phyloP scores from a whole-genome alignment of 2,113 vertebrate genomes.

The Pao palembangensis region DNA sequence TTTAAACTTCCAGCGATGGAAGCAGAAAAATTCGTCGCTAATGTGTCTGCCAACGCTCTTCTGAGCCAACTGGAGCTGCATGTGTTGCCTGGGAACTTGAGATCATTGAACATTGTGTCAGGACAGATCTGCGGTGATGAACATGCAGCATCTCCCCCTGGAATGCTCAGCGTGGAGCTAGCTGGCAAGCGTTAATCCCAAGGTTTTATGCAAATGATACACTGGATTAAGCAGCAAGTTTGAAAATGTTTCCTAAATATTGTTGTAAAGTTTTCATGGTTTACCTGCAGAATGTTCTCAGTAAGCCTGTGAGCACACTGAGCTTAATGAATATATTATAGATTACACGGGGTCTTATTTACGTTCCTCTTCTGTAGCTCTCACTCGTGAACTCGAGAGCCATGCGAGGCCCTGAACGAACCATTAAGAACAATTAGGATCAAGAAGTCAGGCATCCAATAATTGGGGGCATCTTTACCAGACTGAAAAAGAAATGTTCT shows the following conservation, averaged over 20 bases:
- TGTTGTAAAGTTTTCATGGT: neutral
- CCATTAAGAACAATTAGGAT: too few relatives aligned
- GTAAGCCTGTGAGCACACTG: neutral
- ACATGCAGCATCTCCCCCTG: neutral
- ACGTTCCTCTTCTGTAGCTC: too few relatives aligned
- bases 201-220: slow-evolving; percentile 10
- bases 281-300: neutral
- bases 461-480: too few relatives aligned
- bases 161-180: neutral
- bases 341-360: neutral
- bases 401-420: too few relatives aligned
- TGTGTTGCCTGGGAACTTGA: slow-evolving; percentile 35
- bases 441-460: too few relatives aligned
- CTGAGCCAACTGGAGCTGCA: slow-evolving; percentile 9
- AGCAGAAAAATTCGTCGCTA: slow-evolving; percentile 16
- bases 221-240: slow-evolving; percentile 6
- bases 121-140: slow-evolving; percentile 16
- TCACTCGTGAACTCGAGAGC: too few relatives aligned
- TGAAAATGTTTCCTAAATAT: neutral
- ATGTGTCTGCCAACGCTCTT: slow-evolving; percentile 24
- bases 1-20: slow-evolving; percentile 18
- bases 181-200: slow-evolving; percentile 3
- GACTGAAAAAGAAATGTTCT: too few relatives aligned
- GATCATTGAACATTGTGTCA: slow-evolving; percentile 19
- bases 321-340: neutral